Percentiles rank a stretch among this genome's conserved stretches.
Evolutionary conservation across 2,113 vertebrate species (phyloP).

Genomic region (Archocentrus centrarchus): DNA sequence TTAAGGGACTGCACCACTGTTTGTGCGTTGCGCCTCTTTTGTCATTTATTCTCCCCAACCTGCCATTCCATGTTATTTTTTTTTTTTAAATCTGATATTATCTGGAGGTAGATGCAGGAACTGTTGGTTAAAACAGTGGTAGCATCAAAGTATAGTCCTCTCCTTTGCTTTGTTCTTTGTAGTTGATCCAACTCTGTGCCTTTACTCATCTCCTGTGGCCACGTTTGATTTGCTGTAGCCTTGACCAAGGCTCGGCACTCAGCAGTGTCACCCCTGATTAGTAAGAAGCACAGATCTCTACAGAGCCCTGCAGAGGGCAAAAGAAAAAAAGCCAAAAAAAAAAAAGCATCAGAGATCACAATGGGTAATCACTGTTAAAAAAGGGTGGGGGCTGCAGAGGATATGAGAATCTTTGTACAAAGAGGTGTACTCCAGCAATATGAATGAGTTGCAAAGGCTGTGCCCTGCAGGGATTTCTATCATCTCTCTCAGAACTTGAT

Average conservation of each 20-base stretch:
- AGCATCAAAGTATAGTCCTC: constrained; percentile 21
- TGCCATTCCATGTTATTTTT: constrained; percentile 13
- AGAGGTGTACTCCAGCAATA: constrained; percentile 45
- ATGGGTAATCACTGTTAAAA: constrained; percentile 17
- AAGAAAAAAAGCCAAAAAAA: not conserved
- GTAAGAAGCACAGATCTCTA: constrained; percentile 32
- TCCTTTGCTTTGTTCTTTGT: constrained; percentile 35
- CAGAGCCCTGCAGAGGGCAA: constrained; percentile 16
- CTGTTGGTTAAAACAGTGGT: constrained; percentile 5
- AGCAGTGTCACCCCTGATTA: constrained; percentile 35
- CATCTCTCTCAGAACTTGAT: constrained; percentile 57
- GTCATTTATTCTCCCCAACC: not conserved
- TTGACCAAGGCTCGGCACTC: constrained; percentile 36
- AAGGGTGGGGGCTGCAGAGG: constrained; percentile 33
- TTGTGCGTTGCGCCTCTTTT: constrained; percentile 16
- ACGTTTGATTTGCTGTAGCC: constrained; percentile 53
- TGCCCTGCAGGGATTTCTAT: constrained; percentile 57
- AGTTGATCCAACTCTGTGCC: constrained; percentile 27
- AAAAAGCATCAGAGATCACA: constrained; percentile 7
- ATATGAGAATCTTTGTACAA: constrained; percentile 53
- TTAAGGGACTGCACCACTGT: constrained; percentile 5
- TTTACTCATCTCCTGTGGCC: constrained; percentile 43
- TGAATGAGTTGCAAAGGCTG: constrained; percentile 39
- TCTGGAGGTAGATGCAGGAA: not conserved
- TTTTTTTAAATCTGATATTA: not conserved